A percentile compares a stretch with the other conserved stretches of the same genome.
These are phyloP conservation scores for Trematomus loennbergii DNA, from an alignment of 2,113 vertebrate genomes.

Conservation along the genomic window DNA sequence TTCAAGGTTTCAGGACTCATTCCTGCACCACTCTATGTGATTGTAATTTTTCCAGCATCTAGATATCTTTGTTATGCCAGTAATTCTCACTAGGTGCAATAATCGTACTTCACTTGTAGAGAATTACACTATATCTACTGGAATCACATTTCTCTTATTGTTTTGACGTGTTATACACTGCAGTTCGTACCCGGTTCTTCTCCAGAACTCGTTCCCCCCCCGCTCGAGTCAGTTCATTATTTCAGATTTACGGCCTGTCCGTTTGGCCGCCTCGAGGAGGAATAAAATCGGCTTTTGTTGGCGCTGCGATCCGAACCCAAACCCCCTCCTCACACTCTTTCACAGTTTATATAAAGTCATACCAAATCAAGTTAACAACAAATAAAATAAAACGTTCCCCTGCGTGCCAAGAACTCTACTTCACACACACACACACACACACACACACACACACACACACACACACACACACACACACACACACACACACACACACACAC, in stretches of 20 bases:
- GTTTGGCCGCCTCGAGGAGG: slow-evolving; percentile 72
- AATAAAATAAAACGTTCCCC: slow-evolving; percentile 58
- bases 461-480: not conserved
- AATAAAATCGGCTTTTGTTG: slow-evolving; percentile 76
- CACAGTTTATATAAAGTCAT: slow-evolving; percentile 78
- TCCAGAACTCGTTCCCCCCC: slow-evolving; percentile 56
- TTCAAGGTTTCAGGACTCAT: too few relatives aligned
- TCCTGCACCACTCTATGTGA: too few relatives aligned
- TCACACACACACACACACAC: not conserved
- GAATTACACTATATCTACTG: too few relatives aligned
- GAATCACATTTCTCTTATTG: too few relatives aligned
- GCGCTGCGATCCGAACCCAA: slow-evolving; percentile 68
- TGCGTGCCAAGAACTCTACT: slow-evolving; percentile 52
- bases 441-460: slow-evolving; percentile 1
- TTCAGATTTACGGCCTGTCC: slow-evolving; percentile 83
- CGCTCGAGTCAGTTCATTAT: slow-evolving; percentile 78
- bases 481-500: slow-evolving; percentile 18
- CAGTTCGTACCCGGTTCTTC: slow-evolving; percentile 44
- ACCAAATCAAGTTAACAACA: slow-evolving; percentile 79
- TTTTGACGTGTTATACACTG: not conserved
- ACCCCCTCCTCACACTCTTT: slow-evolving; percentile 55
- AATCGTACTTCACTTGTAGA: too few relatives aligned
- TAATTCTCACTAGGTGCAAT: too few relatives aligned
- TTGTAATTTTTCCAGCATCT: too few relatives aligned
- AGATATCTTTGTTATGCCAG: too few relatives aligned